Conservation (phyloP, 1,140 invertebrate genomes). For the Drosophila biarmipes region DNA sequence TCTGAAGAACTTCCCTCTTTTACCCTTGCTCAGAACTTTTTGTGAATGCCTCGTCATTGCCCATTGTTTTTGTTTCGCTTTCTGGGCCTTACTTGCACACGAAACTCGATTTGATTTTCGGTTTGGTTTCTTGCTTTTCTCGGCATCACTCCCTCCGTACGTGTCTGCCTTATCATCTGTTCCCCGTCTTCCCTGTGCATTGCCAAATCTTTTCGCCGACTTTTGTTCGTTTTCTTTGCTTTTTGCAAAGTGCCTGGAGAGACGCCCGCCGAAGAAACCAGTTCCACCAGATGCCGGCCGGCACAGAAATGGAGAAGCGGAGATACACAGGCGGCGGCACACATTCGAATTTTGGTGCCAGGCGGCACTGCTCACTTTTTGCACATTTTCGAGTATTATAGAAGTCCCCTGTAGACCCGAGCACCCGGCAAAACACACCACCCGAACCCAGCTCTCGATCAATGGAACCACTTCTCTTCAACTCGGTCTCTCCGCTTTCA, state of each 20-base stretch:
- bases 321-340: constrained; percentile 31
- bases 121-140: constrained; percentile 12
- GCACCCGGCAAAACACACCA: not conserved
- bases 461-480: not conserved
- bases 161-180: constrained; percentile 68
- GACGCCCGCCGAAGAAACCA: constrained; percentile 55
- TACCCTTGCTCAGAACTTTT: not conserved
- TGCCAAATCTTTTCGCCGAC: constrained; percentile 63
- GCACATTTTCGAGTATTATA: constrained; percentile 6
- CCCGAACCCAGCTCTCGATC: constrained; percentile 24
- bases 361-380: constrained; percentile 41
- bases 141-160: constrained; percentile 25
- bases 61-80: constrained; percentile 24
- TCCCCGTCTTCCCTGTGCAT: constrained; percentile 50
- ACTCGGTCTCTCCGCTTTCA: constrained; percentile 14
- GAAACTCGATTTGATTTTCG: constrained; percentile 59
- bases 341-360: constrained; percentile 52
- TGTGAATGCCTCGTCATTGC: constrained; percentile 15
- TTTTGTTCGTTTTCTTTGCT: constrained; percentile 30
- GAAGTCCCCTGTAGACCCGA: not conserved
- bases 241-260: constrained; percentile 59
- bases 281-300: constrained; percentile 81
- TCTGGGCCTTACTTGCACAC: constrained; percentile 21
- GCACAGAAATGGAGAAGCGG: constrained; percentile 43
- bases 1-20: constrained; percentile 10